phyloP scores from a whole-genome alignment of 1,140 invertebrate genomes.

The Delia radicum region DNA sequence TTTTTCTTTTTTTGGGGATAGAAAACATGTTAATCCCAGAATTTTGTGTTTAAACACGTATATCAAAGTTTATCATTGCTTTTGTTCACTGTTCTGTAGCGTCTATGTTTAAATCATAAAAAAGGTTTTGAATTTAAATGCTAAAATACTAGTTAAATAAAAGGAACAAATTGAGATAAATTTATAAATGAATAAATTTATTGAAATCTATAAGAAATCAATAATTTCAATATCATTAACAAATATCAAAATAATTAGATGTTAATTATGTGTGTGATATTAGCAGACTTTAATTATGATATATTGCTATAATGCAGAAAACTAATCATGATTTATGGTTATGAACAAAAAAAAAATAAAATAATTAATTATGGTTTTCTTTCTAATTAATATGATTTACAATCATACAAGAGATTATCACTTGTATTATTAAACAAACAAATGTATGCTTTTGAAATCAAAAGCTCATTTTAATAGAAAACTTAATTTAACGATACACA shows the following conservation, averaged over 20 bases:
- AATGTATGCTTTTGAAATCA: too few relatives aligned
- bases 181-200: background rate
- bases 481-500: too few relatives aligned
- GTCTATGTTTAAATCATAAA: background rate
- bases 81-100: background rate
- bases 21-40: slow-evolving; percentile 1
- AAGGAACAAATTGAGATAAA: background rate
- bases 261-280: background rate
- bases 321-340: background rate
- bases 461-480: too few relatives aligned
- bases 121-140: background rate
- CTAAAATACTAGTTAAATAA: background rate
- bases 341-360: too few relatives aligned
- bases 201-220: background rate
- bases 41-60: slow-evolving; percentile 8
- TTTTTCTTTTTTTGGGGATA: background rate
- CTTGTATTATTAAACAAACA: too few relatives aligned
- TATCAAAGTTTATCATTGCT: background rate
- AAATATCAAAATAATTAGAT: background rate
- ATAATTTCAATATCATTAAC: background rate
- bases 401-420: too few relatives aligned
- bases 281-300: background rate
- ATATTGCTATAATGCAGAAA: background rate
- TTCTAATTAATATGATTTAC: too few relatives aligned
- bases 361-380: too few relatives aligned